phyloP scores from a whole-genome alignment of 2,113 vertebrate genomes.

The Campylomormyrus tamandua region DNA sequence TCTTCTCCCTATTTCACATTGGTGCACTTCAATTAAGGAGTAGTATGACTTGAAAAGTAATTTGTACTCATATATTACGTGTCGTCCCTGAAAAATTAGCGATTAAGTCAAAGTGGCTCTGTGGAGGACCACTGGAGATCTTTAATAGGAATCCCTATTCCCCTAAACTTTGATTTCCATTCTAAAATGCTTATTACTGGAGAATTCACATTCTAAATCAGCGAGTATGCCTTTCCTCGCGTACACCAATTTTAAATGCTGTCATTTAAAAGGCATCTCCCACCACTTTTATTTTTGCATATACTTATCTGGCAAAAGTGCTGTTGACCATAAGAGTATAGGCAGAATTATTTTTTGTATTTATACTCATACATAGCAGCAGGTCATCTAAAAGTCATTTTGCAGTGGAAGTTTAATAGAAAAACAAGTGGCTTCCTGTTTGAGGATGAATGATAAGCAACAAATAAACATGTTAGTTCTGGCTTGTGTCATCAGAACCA shows the following conservation, averaged over 20 bases:
- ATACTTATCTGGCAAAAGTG: background rate
- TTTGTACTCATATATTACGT: conserved; percentile 72
- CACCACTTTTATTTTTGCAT: background rate
- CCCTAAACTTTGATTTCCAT: conserved; percentile 41
- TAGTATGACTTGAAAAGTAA: conserved; percentile 65
- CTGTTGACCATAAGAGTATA: background rate
- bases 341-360: background rate
- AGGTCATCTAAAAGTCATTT: background rate
- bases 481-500: background rate
- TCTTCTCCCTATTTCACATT: conserved; percentile 61
- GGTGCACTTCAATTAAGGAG: conserved; percentile 71
- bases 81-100: conserved; percentile 63
- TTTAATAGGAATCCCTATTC: conserved; percentile 44
- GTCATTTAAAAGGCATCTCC: conserved; percentile 12
- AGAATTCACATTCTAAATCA: conserved; percentile 34
- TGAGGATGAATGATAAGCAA: background rate
- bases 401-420: background rate
- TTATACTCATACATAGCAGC: background rate
- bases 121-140: conserved; percentile 48
- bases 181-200: conserved; percentile 49
- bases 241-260: conserved; percentile 7
- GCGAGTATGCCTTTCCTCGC: conserved; percentile 16
- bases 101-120: conserved; percentile 58
- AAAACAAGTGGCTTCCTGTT: background rate
- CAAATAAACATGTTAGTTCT: conserved; percentile 15